These are phyloP conservation scores for Himalopsyche japonica DNA, from an alignment of 2,888 invertebrate species.

Conservation along the genomic window DNA sequence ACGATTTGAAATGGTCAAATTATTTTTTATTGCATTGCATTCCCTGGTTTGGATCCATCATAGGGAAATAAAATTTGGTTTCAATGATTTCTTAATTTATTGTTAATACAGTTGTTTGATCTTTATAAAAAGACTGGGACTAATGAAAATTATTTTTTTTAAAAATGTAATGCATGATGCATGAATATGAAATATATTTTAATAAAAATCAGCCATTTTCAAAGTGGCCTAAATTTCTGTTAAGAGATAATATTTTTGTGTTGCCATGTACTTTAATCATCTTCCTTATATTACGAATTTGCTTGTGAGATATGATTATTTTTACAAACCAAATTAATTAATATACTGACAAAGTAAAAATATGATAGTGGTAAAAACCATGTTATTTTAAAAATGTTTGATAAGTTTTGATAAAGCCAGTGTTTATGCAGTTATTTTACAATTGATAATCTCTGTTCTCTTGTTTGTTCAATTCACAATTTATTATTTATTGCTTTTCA, in stretches of 20 bases:
- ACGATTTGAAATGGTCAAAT: not conserved
- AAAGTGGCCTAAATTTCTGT: not conserved
- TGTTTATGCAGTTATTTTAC: no score
- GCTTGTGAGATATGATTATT: not conserved
- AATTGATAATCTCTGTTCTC: no score
- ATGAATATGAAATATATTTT: not conserved
- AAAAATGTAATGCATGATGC: not conserved
- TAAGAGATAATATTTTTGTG: not conserved
- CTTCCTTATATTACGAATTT: not conserved
- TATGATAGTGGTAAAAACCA: no score
- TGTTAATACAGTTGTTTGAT: not conserved
- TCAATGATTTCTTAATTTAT: not conserved
- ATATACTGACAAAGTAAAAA: not conserved
- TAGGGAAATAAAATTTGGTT: not conserved
- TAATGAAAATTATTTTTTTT: not conserved
- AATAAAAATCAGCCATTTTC: not conserved
- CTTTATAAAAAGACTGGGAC: not conserved
- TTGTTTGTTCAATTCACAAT: no score
- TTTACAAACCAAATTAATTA: conserved; percentile 22
- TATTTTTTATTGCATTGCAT: not conserved
- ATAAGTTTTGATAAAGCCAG: no score
- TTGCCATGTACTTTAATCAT: not conserved
- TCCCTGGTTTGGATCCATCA: not conserved
- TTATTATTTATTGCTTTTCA: no score
- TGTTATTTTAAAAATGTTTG: no score